Conservation (phyloP, 92 coral and sea anemone species). For the Meandrina meandrites region DNA sequence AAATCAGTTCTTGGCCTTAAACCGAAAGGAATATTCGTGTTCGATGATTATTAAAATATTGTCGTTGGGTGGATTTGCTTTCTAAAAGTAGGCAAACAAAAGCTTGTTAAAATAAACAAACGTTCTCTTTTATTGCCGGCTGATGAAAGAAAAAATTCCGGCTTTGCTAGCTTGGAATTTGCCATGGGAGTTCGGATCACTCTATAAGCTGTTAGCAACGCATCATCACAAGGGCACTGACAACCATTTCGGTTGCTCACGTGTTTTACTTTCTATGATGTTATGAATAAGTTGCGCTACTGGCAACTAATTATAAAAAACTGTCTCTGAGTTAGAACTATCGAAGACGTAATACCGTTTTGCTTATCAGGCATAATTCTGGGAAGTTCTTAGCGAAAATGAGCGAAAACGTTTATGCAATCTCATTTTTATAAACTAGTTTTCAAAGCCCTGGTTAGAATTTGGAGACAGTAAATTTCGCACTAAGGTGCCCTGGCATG, state of each 20-base stretch:
- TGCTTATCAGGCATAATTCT: neutral
- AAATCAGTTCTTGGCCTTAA: neutral
- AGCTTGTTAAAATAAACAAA: slow-evolving; percentile 9
- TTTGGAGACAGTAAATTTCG: neutral
- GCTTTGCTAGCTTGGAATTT: neutral
- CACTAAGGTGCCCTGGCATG: neutral
- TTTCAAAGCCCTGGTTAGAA: neutral
- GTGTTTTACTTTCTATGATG: neutral
- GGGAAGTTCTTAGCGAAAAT: neutral
- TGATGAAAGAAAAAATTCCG: neutral
- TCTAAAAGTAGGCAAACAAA: slow-evolving; percentile 20
- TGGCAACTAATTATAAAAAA: neutral
- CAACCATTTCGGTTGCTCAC: neutral
- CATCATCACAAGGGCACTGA: neutral
- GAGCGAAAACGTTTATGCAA: neutral
- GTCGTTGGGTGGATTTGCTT: neutral
- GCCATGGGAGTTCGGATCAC: neutral
- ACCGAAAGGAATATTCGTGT: neutral
- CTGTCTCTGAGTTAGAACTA: neutral
- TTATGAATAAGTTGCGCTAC: neutral
- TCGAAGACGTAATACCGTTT: neutral
- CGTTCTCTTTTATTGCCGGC: slow-evolving; percentile 4
- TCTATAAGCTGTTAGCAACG: neutral
- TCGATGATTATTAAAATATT: neutral
- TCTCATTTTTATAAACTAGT: neutral